Conservation (phyloP, 1,140 invertebrate species). For the Phenacoccus solenopsis region DNA sequence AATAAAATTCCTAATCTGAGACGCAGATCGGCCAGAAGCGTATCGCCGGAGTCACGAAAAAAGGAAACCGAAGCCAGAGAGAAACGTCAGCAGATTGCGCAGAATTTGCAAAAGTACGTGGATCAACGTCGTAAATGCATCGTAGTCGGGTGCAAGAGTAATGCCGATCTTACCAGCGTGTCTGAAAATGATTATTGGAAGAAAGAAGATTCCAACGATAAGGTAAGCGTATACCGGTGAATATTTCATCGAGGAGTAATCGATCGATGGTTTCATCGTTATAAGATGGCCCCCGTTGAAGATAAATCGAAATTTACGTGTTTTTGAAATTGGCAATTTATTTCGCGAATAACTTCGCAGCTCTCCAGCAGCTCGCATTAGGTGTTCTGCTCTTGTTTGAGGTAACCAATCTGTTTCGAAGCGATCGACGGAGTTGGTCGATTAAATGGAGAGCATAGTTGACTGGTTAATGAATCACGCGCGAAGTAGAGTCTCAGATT, state of each 20-base stretch:
- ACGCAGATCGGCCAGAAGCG: neutral
- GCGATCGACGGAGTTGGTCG: too few relatives aligned
- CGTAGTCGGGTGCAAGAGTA: neutral
- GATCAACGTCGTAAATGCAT: neutral
- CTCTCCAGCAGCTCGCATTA: too few relatives aligned
- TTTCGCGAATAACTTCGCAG: too few relatives aligned
- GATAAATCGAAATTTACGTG: too few relatives aligned
- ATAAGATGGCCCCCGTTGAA: too few relatives aligned
- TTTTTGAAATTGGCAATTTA: too few relatives aligned
- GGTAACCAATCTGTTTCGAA: too few relatives aligned
- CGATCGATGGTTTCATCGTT: too few relatives aligned
- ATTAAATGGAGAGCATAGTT: too few relatives aligned
- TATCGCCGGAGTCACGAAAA: neutral
- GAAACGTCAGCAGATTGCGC: neutral
- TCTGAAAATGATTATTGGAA: constrained; percentile 9
- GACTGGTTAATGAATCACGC: too few relatives aligned
- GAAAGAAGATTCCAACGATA: neutral
- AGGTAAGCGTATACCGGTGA: neutral
- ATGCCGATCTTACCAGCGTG: neutral
- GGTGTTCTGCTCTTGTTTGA: too few relatives aligned
- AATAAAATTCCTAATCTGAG: neutral
- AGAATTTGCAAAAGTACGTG: constrained; percentile 7
- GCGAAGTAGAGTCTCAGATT: too few relatives aligned
- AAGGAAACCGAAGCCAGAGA: constrained; percentile 4
- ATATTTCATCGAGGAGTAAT: neutral